Base-by-base conservation (phyloP, 23 tunicate species). In the Styela plicata region DNA sequence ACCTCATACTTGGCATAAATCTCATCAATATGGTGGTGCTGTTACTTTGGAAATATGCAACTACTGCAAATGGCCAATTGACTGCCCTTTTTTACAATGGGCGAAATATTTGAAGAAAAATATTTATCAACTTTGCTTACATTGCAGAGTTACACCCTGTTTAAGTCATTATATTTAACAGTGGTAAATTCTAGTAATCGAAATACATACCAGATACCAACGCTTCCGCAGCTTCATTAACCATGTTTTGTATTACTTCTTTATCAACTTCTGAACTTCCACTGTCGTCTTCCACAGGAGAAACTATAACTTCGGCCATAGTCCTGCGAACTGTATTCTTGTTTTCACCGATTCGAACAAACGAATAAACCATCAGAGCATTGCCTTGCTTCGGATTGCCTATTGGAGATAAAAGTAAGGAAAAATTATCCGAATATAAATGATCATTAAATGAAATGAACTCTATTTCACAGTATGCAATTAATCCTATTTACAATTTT, bases 301-400 rank as follows among this genome's bases (percentile, higher is more conserved):
- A 1, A 44, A 76, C 81, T 24, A 44, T 28, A n/a, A 76, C 53
- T 25, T 25, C 22, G 21, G 81, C 24, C 31, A 25, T 44, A 0
- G 17, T 65, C 7, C 33, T 76, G 21, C 29, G 16, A 24, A 44
- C 26, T 13, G 81, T 36, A 20, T 53, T 44, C 33, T 76, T 44
- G 26, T 76, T 29, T 44, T 76, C 81, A 24, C 64, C 64, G 66
- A 76, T 52, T 52, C 65, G 81, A 24, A 76, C 81, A 29, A 76
- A 44, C 27, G 37, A 52, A 21, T 33, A 22, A 13, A 76, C 27
- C 17, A 57, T 19, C 26, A 76, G 81, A 20, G 18, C n/a, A 76
- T 76, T 19, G 65, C 53, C 64, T 5, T 16, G 57, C 19, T 31
- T 17, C 27, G 1, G 27, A 19, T 33, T n/a, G 27, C 78, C 78